These are phyloP conservation scores for Pseudopipra pipra DNA, from an alignment of 2,113 vertebrate species.

Conservation along the genomic window DNA sequence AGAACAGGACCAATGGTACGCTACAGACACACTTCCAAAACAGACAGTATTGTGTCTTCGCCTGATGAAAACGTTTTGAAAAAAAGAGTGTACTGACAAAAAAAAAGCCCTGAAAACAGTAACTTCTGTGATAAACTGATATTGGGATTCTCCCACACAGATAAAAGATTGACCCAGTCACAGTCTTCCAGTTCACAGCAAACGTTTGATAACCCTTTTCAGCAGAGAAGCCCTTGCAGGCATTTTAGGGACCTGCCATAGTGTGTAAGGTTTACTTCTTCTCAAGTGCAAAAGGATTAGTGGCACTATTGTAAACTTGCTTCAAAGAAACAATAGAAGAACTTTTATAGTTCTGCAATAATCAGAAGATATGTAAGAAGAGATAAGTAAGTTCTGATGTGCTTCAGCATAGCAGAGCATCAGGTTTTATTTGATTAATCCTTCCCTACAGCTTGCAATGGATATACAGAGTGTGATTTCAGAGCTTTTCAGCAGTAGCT, in stretches of 20 bases:
- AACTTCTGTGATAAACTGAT: not conserved
- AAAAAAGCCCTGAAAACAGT: not conserved
- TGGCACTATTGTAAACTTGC: not conserved
- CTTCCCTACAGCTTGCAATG: slow-evolving; percentile 30
- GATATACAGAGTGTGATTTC: slow-evolving; percentile 35
- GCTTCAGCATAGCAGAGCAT: not conserved
- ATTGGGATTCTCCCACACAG: not conserved
- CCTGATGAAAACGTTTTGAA: not conserved
- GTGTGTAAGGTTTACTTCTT: slow-evolving; percentile 16
- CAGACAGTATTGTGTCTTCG: not conserved
- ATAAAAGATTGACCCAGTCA: not conserved
- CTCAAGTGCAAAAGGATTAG: slow-evolving; percentile 17
- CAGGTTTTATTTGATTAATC: slow-evolving; percentile 17
- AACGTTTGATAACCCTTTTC: not conserved
- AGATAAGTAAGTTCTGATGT: not conserved
- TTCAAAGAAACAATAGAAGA: slow-evolving; percentile 11
- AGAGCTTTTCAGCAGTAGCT: not conserved
- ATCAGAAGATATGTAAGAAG: not conserved
- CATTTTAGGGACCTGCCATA: not conserved
- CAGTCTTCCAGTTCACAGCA: not conserved
- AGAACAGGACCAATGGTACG: not conserved
- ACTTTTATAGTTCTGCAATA: not conserved
- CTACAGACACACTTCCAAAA: not conserved
- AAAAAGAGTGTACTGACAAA: not conserved
- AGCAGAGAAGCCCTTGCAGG: not conserved